Percentiles rank a stretch among this genome's conserved stretches.
phyloP scores from a whole-genome alignment of 2,888 invertebrate species.

The Beris morrisii region DNA sequence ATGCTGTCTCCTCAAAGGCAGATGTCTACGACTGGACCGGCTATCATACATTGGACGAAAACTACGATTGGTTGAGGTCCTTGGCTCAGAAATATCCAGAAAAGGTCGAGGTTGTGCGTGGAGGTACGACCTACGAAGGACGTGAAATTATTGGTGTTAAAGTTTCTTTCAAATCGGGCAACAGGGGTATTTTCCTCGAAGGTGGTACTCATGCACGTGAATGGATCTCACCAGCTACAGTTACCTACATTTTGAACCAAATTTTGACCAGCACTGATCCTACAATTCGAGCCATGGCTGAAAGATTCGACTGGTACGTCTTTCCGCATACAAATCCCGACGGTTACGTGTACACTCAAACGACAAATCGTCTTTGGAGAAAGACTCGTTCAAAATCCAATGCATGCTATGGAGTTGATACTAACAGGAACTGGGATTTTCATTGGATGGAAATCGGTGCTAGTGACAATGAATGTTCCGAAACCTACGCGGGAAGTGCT shows the following conservation, averaged over 20 bases:
- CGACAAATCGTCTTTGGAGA: slow-evolving; percentile 68
- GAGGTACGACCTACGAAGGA: slow-evolving; percentile 58
- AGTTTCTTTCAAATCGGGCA: slow-evolving; percentile 42
- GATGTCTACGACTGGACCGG: slow-evolving; percentile 46
- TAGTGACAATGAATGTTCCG: slow-evolving; percentile 61
- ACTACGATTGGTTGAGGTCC: slow-evolving; percentile 59
- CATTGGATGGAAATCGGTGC: slow-evolving; percentile 67
- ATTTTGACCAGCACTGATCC: slow-evolving; percentile 55
- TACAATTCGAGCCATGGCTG: slow-evolving; percentile 52
- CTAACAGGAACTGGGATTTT: slow-evolving; percentile 77
- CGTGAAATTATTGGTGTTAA: slow-evolving; percentile 54
- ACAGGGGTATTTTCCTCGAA: slow-evolving; percentile 53
- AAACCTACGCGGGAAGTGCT: slow-evolving; percentile 66
- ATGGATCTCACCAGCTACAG: slow-evolving; percentile 60
- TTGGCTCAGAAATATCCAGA: slow-evolving; percentile 54
- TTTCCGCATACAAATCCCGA: slow-evolving; percentile 72
- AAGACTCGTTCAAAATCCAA: slow-evolving; percentile 64
- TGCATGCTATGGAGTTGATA: slow-evolving; percentile 67
- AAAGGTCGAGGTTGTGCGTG: slow-evolving; percentile 54
- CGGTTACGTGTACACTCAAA: slow-evolving; percentile 65
- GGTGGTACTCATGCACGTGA: slow-evolving; percentile 50
- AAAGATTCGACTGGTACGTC: slow-evolving; percentile 65
- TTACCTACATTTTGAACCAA: slow-evolving; percentile 59
- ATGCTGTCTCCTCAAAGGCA: slow-evolving; percentile 42
- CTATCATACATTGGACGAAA: slow-evolving; percentile 45